Conservation (phyloP, 1,140 invertebrate genomes). For the Cyphomyrmex costatus region DNA sequence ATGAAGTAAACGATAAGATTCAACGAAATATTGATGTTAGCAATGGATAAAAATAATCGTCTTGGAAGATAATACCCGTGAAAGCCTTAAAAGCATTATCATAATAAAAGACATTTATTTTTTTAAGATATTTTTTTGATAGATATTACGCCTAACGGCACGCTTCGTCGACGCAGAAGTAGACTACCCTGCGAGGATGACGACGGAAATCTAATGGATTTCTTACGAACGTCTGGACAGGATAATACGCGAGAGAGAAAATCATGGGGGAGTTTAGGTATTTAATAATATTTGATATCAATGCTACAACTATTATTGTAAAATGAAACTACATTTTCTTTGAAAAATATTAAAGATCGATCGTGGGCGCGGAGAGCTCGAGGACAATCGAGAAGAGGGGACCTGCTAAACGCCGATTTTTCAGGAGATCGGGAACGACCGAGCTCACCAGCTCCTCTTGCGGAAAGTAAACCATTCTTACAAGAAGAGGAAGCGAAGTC, state of each 20-base stretch:
- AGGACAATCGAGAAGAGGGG: conserved; percentile 89
- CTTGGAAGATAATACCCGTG: too few species aligned
- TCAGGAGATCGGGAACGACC: conserved; percentile 91
- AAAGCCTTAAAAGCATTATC: too few species aligned
- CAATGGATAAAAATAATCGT: too few species aligned
- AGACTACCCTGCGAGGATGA: conserved; percentile 94
- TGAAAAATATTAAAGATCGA: conserved; percentile 88
- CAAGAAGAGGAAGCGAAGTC: conserved; percentile 85
- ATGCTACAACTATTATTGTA: neutral
- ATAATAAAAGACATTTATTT: too few species aligned
- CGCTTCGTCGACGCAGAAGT: conserved; percentile 92
- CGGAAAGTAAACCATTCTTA: conserved; percentile 86
- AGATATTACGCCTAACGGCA: conserved; percentile 96
- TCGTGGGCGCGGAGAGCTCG: conserved; percentile 94
- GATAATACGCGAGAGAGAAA: conserved; percentile 93
- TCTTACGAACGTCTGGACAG: conserved; percentile 92
- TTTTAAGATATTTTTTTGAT: neutral
- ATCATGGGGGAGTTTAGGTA: conserved; percentile 94
- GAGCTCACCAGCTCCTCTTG: conserved; percentile 90
- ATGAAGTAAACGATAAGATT: too few species aligned
- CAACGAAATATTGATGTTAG: too few species aligned
- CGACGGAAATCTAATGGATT: conserved; percentile 95
- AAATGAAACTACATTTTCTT: neutral
- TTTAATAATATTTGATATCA: neutral
- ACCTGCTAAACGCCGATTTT: conserved; percentile 91